Evolutionary conservation across 2,888 invertebrate species (phyloP).

Genomic region (Vesta saturnalis): DNA sequence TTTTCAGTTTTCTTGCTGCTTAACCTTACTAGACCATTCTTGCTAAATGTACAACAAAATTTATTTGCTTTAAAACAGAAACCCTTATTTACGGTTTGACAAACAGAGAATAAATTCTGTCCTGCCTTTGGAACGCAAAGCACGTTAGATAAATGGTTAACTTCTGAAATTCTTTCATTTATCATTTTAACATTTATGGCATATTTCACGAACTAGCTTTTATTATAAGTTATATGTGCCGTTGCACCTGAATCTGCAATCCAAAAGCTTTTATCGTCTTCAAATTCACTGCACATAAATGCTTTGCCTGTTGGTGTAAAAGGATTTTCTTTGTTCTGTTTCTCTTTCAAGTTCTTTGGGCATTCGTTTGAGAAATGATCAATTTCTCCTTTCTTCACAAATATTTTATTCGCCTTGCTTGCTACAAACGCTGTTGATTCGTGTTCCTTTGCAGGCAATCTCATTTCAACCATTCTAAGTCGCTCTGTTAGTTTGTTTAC

Average conservation of each 20-base stretch:
- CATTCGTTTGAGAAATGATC: background rate
- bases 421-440: too few relatives aligned
- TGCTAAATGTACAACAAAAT: background rate
- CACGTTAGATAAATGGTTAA: background rate
- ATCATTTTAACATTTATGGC: background rate
- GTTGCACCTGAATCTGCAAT: background rate
- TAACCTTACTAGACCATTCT: background rate
- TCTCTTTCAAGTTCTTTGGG: too few relatives aligned
- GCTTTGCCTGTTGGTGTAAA: background rate
- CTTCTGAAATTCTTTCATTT: background rate
- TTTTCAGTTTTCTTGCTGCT: background rate
- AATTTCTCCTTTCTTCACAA: background rate
- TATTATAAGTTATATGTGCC: too few relatives aligned
- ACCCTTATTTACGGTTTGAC: background rate
- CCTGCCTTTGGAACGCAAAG: background rate
- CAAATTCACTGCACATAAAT: too few relatives aligned
- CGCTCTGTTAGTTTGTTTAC: too few relatives aligned
- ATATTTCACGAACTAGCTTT: too few relatives aligned
- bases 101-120: background rate
- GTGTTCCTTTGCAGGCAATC: too few relatives aligned
- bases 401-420: too few relatives aligned
- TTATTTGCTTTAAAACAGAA: background rate
- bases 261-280: slow-evolving; percentile 5
- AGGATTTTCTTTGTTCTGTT: background rate
- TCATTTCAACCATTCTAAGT: too few relatives aligned